phyloP scores from a whole-genome alignment of 1,140 invertebrate genomes.

The Ips nitidus region DNA sequence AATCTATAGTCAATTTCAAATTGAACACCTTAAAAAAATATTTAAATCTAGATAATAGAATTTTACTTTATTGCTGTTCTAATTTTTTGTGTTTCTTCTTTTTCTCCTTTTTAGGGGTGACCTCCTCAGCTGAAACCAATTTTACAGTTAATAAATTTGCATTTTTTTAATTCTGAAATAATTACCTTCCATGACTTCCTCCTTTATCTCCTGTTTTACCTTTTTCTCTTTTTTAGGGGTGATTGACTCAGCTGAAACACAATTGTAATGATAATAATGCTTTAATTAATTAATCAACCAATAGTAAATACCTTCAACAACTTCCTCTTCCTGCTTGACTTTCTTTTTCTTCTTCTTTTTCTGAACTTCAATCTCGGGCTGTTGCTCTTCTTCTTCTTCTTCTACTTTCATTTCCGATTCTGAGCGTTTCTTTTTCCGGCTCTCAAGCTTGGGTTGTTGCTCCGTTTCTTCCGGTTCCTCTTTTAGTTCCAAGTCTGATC shows the following conservation, averaged over 20 bases:
- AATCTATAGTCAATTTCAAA: too few species aligned
- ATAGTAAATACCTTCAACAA: constrained; percentile 31
- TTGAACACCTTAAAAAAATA: too few species aligned
- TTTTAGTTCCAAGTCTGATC: constrained; percentile 53
- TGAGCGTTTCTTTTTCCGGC: constrained; percentile 55
- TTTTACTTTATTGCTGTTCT: neutral
- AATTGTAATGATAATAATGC: constrained; percentile 25
- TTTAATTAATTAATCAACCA: constrained; percentile 16
- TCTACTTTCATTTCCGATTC: constrained; percentile 50
- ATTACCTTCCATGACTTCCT: constrained; percentile 39
- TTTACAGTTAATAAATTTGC: neutral
- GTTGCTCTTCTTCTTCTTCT: constrained; percentile 50
- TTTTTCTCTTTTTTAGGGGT: constrained; percentile 41
- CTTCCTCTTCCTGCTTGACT: constrained; percentile 44
- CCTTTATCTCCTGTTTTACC: constrained; percentile 33
- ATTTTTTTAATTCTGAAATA: constrained; percentile 44
- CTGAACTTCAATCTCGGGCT: constrained; percentile 43
- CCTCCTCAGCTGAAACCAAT: constrained; percentile 29
- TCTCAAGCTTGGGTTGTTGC: constrained; percentile 47
- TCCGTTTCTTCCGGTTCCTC: constrained; percentile 51
- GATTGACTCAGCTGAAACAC: constrained; percentile 25
- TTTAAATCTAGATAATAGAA: too few species aligned
- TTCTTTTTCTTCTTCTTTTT: constrained; percentile 51
- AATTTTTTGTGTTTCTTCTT: constrained; percentile 54
- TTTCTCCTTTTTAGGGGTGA: constrained; percentile 50